Percentiles rank a stretch among this genome's conserved stretches.
Evolutionary conservation across 2,888 invertebrate genomes (phyloP).

Genomic region (Aquatica leii): DNA sequence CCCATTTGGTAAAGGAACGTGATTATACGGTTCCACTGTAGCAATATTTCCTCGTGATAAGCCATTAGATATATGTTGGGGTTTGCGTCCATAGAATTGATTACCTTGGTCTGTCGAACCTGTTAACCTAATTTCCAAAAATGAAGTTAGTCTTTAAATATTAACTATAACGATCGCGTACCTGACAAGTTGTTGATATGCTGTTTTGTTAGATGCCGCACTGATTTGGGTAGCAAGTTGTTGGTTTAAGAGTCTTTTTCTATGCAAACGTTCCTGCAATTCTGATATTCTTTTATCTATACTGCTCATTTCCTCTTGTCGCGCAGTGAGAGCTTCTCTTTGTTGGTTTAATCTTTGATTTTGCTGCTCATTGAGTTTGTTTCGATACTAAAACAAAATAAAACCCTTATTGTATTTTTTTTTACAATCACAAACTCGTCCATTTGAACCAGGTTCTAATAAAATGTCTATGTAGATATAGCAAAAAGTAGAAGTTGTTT

Average conservation of each 20-base stretch:
- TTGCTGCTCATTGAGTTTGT: slow-evolving; percentile 95
- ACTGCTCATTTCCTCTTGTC: slow-evolving; percentile 90
- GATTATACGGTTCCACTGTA: slow-evolving; percentile 88
- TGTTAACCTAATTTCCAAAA: slow-evolving; percentile 51
- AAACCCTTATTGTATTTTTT: too few species aligned
- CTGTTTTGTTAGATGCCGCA: slow-evolving; percentile 60
- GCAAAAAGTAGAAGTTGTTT: too few species aligned
- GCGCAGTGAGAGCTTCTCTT: slow-evolving; percentile 84
- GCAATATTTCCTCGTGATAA: slow-evolving; percentile 81
- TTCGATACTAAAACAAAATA: slow-evolving; percentile 82
- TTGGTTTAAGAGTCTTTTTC: slow-evolving; percentile 86
- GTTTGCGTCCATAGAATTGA: slow-evolving; percentile 55
- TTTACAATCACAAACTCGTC: too few species aligned
- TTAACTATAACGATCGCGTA: slow-evolving; percentile 32
- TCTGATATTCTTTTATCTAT: slow-evolving; percentile 95
- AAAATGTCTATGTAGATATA: too few species aligned
- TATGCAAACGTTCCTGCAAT: slow-evolving; percentile 87
- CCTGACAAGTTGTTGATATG: slow-evolving; percentile 60
- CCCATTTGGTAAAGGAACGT: slow-evolving; percentile 74
- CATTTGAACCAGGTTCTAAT: too few species aligned
- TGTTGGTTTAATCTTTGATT: slow-evolving; percentile 90
- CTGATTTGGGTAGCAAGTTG: slow-evolving; percentile 72
- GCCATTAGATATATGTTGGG: slow-evolving; percentile 53
- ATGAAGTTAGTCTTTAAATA: not conserved
- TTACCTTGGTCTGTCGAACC: slow-evolving; percentile 56